Evolutionary conservation across 1,140 invertebrate species (phyloP), one percentile per base, ranked within the genome.

Genomic region (Luehdorfia chinensis): DNA sequence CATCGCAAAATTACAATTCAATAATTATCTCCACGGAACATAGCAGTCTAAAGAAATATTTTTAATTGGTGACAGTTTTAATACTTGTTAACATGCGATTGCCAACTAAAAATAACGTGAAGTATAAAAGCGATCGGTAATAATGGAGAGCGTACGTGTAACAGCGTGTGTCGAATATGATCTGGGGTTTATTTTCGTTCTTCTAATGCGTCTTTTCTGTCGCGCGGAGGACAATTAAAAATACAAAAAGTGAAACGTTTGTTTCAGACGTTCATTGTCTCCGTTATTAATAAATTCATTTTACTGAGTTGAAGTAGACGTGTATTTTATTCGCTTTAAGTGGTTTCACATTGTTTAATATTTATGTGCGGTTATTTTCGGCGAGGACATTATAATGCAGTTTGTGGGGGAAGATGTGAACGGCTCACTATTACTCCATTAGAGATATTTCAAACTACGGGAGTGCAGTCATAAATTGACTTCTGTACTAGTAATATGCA

Each of bases 311-410:
- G 77, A 78, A 83, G 76, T 69, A 63, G 78, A 83, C 78, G 73
- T 86, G 83, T 84, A 84, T 86, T 86, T 84, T 86, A 86, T 86
- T 84, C 78, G 80, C 78, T 86, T 84, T 86, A 86, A 86, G 83
- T 86, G 83, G 83, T 86, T 83, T 84, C 78, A 86, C 80, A 86
- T 86, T 86, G 80, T 84, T 84, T 86, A 83, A 77, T 86, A 84
- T 86, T 86, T 86, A 84, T 86, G 83, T 81, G 78, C 65, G 74
- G 73, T 81, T 86, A 86, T 86, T 86, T 86, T 84, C 63, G 78
- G 75, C 75, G 62, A 63, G 69, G 66, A 79, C 81, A 79, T 84
- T 84, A 84, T 84, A 86, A 84, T 76, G 77, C 76, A 80, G 77
- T 76, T 81, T 78, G 80, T 79, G 75, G 77, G 83, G 83, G 80